Evolutionary conservation across 1,140 invertebrate genomes (phyloP).

Genomic region (Phortica variegata): DNA sequence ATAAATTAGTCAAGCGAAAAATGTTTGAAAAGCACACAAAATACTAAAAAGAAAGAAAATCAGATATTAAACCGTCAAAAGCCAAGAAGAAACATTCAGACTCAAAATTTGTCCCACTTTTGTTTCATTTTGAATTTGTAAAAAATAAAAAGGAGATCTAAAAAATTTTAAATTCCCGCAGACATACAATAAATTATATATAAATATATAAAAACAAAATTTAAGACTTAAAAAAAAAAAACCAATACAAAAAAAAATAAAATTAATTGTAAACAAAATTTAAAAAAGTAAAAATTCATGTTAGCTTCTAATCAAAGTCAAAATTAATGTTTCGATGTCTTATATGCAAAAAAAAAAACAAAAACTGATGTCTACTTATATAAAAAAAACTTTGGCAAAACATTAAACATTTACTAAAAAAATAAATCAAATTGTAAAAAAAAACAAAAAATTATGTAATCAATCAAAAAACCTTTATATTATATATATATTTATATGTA

Average conservation of each 20-base stretch:
- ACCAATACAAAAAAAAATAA: slow-evolving; percentile 1
- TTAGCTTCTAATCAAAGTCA: no score
- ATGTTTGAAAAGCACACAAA: slow-evolving; percentile 51
- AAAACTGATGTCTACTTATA: slow-evolving; percentile 25
- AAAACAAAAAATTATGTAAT: slow-evolving; percentile 27
- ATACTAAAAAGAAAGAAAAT: slow-evolving; percentile 36
- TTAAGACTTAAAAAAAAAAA: slow-evolving; percentile 8
- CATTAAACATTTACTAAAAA: slow-evolving; percentile 6
- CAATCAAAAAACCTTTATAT: no score
- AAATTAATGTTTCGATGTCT: slow-evolving; percentile 45
- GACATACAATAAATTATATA: slow-evolving; percentile 20
- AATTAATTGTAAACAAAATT: slow-evolving; percentile 2
- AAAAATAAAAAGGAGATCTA: no score
- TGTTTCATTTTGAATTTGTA: no score
- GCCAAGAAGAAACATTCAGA: slow-evolving; percentile 7
- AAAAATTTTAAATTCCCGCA: slow-evolving; percentile 7
- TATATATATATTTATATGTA: slow-evolving; percentile 44
- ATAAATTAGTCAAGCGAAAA: slow-evolving; percentile 44
- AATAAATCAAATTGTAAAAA: slow-evolving; percentile 10
- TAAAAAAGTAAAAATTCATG: no score
- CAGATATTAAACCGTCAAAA: slow-evolving; percentile 13
- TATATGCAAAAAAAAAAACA: slow-evolving; percentile 8
- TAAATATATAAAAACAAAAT: slow-evolving; percentile 16
- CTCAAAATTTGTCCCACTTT: slow-evolving; percentile 5
- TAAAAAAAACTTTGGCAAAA: background rate